Base-by-base conservation (phyloP, 1,140 invertebrate genomes). In the Potamilus streckersoni region DNA sequence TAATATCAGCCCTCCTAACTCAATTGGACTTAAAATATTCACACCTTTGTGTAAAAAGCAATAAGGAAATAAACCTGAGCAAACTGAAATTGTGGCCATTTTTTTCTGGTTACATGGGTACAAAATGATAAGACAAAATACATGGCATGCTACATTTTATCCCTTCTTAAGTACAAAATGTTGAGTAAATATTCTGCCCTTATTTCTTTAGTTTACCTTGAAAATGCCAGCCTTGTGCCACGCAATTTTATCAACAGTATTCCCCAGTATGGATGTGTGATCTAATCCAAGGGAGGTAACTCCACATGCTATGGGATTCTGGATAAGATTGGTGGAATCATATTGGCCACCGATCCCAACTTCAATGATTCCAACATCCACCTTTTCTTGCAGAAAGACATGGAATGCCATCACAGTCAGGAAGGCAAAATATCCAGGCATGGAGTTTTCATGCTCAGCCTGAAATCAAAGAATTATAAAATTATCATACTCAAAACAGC, bases 201-300 rank as follows among this genome's bases (percentile, higher is more conserved):
- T 23, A 62, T n/a, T n/a, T n/a, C 60, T 62, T 8, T 14, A 49
- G 64, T 65, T 71, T 80, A 90, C 88, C 82, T 99, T 99, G 90
- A 99, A 96, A 76, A 99, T 98, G 12, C 98, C 98, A 1, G 95
- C 94, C 91, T 99, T 99, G 73, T 99, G 96, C 90, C 93, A 94
- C 0, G 98, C 96, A 79, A 99, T 99, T 87, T 95, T 91, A 76
- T 94, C 92, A 12, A 99, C 84, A 0, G 95, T 97, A 31, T 93
- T 89, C 4, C 98, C 98, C 16, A 99, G 89, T 12, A 99, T 89
- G 1, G 90, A 89, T 12, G 83, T 86, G 87, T 99, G 98, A 88
- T 99, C 98, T n/a, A 97, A 83, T 0, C 95, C 97, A 62, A 99
- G 89, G 12, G 95, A 95, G 1, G 96, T 95, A 55, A 99, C 95